Conservation (phyloP, 1,140 invertebrate genomes). For the Aphidius ervi region DNA sequence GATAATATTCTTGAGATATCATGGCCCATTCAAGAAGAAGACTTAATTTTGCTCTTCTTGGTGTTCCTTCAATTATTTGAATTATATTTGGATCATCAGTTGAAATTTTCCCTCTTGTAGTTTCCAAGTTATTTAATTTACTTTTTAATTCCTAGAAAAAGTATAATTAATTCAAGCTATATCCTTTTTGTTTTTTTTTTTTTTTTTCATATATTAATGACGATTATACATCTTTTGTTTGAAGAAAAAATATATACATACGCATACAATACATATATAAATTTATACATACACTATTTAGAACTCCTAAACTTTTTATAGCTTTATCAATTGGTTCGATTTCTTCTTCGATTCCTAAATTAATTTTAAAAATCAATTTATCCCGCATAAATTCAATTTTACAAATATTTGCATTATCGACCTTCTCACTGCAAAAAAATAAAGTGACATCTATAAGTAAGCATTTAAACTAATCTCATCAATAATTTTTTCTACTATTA, state of each 20-base stretch:
- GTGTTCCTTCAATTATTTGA: slow-evolving; percentile 36
- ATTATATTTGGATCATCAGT: slow-evolving; percentile 29
- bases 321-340: slow-evolving; percentile 22
- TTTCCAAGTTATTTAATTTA: slow-evolving; percentile 34
- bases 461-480: background rate
- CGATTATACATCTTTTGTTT: background rate
- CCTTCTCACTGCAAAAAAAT: slow-evolving; percentile 34
- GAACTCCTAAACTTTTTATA: slow-evolving; percentile 25
- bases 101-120: slow-evolving; percentile 30
- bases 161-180: background rate
- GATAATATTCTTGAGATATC: slow-evolving; percentile 30
- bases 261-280: background rate
- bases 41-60: slow-evolving; percentile 34
- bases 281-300: slow-evolving; percentile 31
- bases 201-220: background rate
- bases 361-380: slow-evolving; percentile 38
- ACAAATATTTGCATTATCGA: slow-evolving; percentile 34
- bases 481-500: background rate
- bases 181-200: background rate
- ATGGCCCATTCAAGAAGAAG: slow-evolving; percentile 38
- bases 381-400: slow-evolving; percentile 26
- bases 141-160: slow-evolving; percentile 36
- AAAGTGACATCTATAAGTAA: slow-evolving; percentile 13
- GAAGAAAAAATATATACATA: background rate
- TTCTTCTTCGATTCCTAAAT: slow-evolving; percentile 35